phyloP scores from a whole-genome alignment of 1,140 invertebrate genomes.

The Drosophila erecta region DNA sequence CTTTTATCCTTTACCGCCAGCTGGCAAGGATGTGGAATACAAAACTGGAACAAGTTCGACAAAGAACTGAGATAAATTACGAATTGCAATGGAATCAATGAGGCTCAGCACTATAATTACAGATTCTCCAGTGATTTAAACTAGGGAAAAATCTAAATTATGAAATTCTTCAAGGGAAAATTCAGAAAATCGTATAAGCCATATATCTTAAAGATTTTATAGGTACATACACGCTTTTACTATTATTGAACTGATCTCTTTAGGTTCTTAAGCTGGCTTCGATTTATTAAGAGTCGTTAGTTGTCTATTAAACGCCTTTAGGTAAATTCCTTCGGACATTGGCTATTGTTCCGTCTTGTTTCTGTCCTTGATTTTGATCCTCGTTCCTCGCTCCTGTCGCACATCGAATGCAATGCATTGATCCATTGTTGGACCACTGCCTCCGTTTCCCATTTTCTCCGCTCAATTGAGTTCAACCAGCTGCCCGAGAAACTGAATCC shows the following conservation, averaged over 20 bases:
- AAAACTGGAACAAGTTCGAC: neutral
- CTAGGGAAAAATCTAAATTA: no score
- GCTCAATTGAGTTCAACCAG: conserved; percentile 49
- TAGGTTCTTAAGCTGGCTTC: no score
- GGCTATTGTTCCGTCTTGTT: conserved; percentile 27
- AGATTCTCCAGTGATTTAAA: no score
- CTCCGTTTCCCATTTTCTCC: conserved; percentile 1
- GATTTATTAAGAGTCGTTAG: conserved; percentile 8
- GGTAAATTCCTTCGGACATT: conserved; percentile 23
- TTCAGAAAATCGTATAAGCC: no score
- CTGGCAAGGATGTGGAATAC: conserved; percentile 15
- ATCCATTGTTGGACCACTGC: conserved; percentile 38
- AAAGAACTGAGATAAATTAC: no score
- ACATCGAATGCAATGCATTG: conserved; percentile 15
- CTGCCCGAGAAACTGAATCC: conserved; percentile 25
- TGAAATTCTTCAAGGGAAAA: no score
- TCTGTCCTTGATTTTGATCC: neutral
- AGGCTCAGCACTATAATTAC: no score
- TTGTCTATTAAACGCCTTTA: conserved; percentile 61
- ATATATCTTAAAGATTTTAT: no score
- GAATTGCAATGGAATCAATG: no score
- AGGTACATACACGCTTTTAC: no score
- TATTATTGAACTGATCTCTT: no score
- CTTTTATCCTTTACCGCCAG: conserved; percentile 16
- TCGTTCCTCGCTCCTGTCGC: conserved; percentile 13